Evolutionary conservation across 1,140 invertebrate genomes (phyloP), one percentile per base, ranked within the genome.

Genomic region (Thalassaphorura encarpata): DNA sequence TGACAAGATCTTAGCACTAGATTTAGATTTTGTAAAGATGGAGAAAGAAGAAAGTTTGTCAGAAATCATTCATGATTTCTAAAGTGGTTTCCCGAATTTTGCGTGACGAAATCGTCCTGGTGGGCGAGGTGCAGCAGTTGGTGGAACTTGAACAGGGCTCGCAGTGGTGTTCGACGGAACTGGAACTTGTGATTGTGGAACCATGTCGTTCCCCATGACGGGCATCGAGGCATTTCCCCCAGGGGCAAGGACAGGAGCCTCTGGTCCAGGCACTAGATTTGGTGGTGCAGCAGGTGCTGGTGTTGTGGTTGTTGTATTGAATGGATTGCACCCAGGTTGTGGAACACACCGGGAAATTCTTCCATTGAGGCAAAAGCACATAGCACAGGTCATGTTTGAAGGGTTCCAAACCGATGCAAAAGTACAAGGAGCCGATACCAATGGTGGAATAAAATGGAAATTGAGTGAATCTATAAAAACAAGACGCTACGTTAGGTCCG

Each of bases 281-380:
- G n/a, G n/a, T n/a, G n/a, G n/a, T n/a, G n/a, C 49, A 16, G 15
- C 21, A 16, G 51, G 39, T n/a, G 51, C 33, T 23, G 4, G 23
- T 6, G 52, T 43, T 8, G 51, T 47, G 3, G 41, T 46, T 31
- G 41, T 31, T 2, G 23, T 18, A 18, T 45, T n/a, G 16, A 11
- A 31, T n/a, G 52, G 52, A 33, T 29, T 46, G 52, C 54, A 56
- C 8, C 54, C 54, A 21, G 54, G 54, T 29, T 50, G 27, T 28
- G 54, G 54, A 39, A 49, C 36, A 27, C 54, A 56, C 18, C 54
- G 11, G 11, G 45, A 49, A 8, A 56, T 5, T 11, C 46, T 29
- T 18, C 60, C 60, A 18, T 52, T 58, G 42, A 60, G 31, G 36
- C 47, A 63, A 41, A 63, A 60, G 36, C 52, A 58, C n/a, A 58